Conservation (phyloP, 2,113 vertebrate genomes). For the Dermatemys mawii region DNA sequence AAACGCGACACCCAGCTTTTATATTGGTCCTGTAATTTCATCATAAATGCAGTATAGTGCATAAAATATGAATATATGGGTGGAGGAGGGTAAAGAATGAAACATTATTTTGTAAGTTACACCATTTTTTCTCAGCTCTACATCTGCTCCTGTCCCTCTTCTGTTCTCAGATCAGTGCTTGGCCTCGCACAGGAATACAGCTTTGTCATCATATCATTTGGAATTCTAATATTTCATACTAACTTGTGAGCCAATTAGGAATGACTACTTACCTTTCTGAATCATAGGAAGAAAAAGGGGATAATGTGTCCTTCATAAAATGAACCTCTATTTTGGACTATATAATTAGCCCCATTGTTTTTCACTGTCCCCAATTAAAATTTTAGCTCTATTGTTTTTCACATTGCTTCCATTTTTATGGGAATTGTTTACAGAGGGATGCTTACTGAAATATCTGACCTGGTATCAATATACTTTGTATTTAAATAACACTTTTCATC, state of each 20-base stretch:
- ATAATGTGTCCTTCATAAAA: slow-evolving; percentile 94
- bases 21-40: slow-evolving; percentile 30
- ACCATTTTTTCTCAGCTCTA: slow-evolving; percentile 59
- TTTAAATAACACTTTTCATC: slow-evolving; percentile 39
- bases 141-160: slow-evolving; percentile 76
- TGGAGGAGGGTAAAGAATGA: slow-evolving; percentile 54
- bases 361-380: slow-evolving; percentile 74
- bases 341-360: slow-evolving; percentile 67
- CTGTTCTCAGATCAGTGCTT: slow-evolving; percentile 86
- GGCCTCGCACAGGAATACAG: slow-evolving; percentile 90
- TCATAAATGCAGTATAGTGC: not conserved
- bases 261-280: slow-evolving; percentile 94
- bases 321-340: slow-evolving; percentile 85
- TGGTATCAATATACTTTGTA: slow-evolving; percentile 40
- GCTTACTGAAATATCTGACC: slow-evolving; percentile 50
- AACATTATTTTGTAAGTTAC: slow-evolving; percentile 71
- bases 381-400: slow-evolving; percentile 69
- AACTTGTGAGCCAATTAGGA: slow-evolving; percentile 95
- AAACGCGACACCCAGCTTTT: slow-evolving; percentile 1
- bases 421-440: slow-evolving; percentile 51
- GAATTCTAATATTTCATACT: slow-evolving; percentile 94
- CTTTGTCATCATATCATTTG: slow-evolving; percentile 91
- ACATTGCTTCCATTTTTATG: slow-evolving; percentile 30
- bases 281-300: slow-evolving; percentile 86
- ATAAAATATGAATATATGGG: not conserved